Evolutionary conservation across 2,888 invertebrate genomes (phyloP).

Genomic region (Epistrophe eligans): DNA sequence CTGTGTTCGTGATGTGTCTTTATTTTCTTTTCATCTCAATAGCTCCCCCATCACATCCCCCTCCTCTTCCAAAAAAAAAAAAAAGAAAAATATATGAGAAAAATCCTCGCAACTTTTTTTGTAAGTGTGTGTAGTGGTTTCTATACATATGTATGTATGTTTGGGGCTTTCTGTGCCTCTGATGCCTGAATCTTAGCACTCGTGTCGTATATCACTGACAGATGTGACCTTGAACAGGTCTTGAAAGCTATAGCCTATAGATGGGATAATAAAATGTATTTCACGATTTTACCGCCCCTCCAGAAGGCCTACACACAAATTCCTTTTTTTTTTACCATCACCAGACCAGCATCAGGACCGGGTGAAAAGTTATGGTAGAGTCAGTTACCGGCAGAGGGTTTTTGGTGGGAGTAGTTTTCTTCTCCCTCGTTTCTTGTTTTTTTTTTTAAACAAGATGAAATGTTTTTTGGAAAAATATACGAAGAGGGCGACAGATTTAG

Average conservation of each 20-base stretch:
- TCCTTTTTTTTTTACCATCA: background rate
- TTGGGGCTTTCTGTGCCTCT: conserved; percentile 15
- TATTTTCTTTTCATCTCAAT: background rate
- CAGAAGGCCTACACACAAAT: conserved; percentile 34
- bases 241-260: conserved; percentile 63
- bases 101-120: background rate
- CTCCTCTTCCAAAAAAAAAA: too few species aligned
- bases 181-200: conserved; percentile 42
- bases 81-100: background rate
- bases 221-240: conserved; percentile 77
- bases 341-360: background rate
- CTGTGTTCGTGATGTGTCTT: conserved; percentile 13
- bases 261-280: conserved; percentile 64
- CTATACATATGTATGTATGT: background rate
- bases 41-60: too few species aligned
- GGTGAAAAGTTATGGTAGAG: conserved; percentile 24
- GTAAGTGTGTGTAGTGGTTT: background rate
- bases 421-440: background rate
- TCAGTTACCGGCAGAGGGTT: conserved; percentile 49
- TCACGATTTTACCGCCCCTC: conserved; percentile 42
- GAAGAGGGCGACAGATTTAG: conserved; percentile 37
- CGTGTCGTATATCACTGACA: conserved; percentile 73
- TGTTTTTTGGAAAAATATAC: conserved; percentile 1
- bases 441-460: conserved; percentile 16
- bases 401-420: conserved; percentile 35